A percentile compares a stretch with the other conserved stretches of the same genome.
These are phyloP conservation scores for Entomobrya proxima DNA, from an alignment of 2,888 invertebrate genomes.

Conservation along the genomic window DNA sequence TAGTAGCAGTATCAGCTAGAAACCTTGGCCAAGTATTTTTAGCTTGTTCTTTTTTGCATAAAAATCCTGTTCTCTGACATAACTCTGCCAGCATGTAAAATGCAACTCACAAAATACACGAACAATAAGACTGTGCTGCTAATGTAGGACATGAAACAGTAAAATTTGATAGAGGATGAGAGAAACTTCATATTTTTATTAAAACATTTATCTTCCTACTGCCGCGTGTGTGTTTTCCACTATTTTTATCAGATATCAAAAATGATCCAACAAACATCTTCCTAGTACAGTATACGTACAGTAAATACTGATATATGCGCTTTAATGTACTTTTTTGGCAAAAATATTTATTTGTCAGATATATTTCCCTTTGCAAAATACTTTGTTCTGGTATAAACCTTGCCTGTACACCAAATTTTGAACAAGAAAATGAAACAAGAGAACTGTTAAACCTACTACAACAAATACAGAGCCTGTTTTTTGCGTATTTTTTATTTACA, in stretches of 20 bases:
- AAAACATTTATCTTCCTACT: constrained; percentile 14
- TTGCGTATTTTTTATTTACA: neutral
- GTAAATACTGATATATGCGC: no score
- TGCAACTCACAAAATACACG: neutral
- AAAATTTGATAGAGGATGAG: constrained; percentile 3
- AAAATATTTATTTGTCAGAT: no score
- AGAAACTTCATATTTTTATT: constrained; percentile 17
- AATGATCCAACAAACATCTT: no score
- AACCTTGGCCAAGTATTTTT: constrained; percentile 47
- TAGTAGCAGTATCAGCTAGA: neutral
- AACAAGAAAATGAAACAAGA: no score
- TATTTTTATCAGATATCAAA: no score
- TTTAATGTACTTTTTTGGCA: no score
- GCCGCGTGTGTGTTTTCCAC: neutral
- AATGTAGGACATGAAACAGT: constrained; percentile 46
- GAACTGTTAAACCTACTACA: no score
- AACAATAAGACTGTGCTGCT: neutral
- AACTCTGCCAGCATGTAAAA: neutral
- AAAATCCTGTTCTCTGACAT: constrained; percentile 9
- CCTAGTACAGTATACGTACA: no score
- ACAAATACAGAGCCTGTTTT: no score
- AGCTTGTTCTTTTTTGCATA: constrained; percentile 34
- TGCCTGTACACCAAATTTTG: no score
- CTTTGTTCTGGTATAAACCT: no score
- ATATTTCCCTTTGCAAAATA: no score